Base-by-base conservation (phyloP, 2,113 vertebrate genomes). In the Takifugu flavidus region DNA sequence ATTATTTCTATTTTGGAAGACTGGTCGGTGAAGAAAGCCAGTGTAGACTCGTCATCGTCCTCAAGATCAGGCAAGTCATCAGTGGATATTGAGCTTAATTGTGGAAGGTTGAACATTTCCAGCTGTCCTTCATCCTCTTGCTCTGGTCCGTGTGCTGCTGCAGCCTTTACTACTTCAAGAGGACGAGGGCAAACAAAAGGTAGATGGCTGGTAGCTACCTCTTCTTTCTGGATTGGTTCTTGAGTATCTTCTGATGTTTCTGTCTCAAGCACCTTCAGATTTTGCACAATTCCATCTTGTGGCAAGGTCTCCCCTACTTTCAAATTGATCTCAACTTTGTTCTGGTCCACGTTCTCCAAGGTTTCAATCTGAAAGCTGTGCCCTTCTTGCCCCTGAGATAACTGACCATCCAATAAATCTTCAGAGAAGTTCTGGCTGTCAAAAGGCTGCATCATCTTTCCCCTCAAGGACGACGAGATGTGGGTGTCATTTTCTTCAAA, bases 31-130 rank as follows among this genome's bases (percentile, higher is more conserved):
- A 57, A 63, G 29, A 84, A 67, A 3, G 56, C 7, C 5, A 43
- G 56, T 1, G 14, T 8, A 0, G 80, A 62, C 44, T 81, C 73
- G 1, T 51, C 31, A 5, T 96, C 20, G 20, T 20, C 94, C 72
- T 98, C 94, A 75, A 98, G 87, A 83, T 98, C 95, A 1, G 95
- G 95, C 54, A 98, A 89, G 56, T 98, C 94, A 51, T 85, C 78
- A 0, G 86, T 74, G n/a, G 4, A 13, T n/a, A 86, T 83, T 42
- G 84, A 70, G 6, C 31, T 11, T 2, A 46, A 26, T 4, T 4
- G 20, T 45, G 88, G 74, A 28, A 72, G 62, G 7, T 61, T 34
- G 39, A 80, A 56, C 8, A 81, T 76, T 39, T 91, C 88, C 5
- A 67, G 53, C 4, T 86, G 81, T 50, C 89, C 80, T 14, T 5